Percentiles rank a stretch among this genome's conserved stretches.
Evolutionary conservation across 2,113 vertebrate species (phyloP).

Genomic region (Azemiops feae): DNA sequence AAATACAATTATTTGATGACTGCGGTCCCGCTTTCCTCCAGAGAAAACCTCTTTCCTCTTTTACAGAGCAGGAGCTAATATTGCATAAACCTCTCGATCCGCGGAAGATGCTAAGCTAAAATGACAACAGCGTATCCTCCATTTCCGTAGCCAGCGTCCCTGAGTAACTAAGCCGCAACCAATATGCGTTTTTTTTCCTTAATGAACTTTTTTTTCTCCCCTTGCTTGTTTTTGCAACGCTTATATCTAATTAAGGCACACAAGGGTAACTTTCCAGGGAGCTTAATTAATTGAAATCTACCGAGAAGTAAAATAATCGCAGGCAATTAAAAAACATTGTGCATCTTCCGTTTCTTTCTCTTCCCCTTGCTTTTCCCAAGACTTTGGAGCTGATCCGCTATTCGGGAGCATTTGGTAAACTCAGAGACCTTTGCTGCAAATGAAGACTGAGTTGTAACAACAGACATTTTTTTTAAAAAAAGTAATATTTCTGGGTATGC

Average conservation of each 20-base stretch:
- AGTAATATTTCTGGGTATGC: neutral
- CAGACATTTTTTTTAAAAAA: neutral
- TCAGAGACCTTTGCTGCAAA: neutral
- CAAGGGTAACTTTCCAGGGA: constrained; percentile 6
- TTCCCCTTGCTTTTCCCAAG: neutral
- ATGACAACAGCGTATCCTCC: neutral
- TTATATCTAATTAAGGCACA: constrained; percentile 38
- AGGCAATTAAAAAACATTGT: constrained; percentile 15
- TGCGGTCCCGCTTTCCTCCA: neutral
- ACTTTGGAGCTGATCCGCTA: neutral
- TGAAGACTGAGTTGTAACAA: rapidly evolving
- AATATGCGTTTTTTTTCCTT: neutral
- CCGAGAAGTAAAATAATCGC: constrained; percentile 23
- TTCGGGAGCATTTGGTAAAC: neutral
- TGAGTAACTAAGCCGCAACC: constrained; percentile 19
- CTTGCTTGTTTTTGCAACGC: constrained; percentile 9
- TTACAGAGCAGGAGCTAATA: neutral
- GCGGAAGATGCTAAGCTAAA: neutral
- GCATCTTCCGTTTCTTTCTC: neutral
- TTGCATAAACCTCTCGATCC: neutral
- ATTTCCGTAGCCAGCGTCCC: neutral
- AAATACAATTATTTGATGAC: neutral
- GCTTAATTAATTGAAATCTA: constrained; percentile 33
- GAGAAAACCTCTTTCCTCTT: neutral
- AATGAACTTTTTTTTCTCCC: neutral